A percentile compares a stretch with the other conserved stretches of the same genome.
phyloP scores from a whole-genome alignment of 1,140 invertebrate species.

The Diprion similis region DNA sequence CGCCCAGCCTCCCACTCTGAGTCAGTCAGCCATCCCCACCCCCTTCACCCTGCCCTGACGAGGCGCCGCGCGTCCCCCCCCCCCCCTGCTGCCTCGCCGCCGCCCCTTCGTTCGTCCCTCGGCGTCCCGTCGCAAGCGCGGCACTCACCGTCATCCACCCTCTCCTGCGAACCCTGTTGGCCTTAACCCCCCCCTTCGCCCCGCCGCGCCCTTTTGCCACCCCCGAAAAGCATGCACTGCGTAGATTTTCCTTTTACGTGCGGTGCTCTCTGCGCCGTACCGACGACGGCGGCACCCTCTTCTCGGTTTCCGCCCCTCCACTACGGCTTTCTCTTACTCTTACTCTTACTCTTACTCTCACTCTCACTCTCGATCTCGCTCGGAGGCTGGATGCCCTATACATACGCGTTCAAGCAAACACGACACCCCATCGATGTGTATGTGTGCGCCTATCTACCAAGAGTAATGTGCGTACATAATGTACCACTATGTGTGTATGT shows the following conservation, averaged over 20 bases:
- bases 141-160: no score
- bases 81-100: constrained; percentile 13
- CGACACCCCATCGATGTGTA: no score
- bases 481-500: no score
- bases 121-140: neutral
- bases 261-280: neutral
- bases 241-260: no score
- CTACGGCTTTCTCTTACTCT: neutral
- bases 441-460: no score
- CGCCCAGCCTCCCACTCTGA: constrained; percentile 13
- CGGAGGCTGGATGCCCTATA: neutral
- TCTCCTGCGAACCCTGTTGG: constrained; percentile 16
- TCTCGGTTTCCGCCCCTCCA: neutral
- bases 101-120: constrained; percentile 9
- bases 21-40: constrained; percentile 13
- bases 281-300: neutral
- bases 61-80: constrained; percentile 3
- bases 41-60: neutral
- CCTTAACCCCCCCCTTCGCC: constrained; percentile 30
- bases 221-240: no score
- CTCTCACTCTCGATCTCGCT: neutral
- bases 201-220: neutral
- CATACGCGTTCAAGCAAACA: no score
- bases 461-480: no score
- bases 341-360: neutral